Evolutionary conservation across 2,888 invertebrate species (phyloP).

Genomic region (Biston betularia): DNA sequence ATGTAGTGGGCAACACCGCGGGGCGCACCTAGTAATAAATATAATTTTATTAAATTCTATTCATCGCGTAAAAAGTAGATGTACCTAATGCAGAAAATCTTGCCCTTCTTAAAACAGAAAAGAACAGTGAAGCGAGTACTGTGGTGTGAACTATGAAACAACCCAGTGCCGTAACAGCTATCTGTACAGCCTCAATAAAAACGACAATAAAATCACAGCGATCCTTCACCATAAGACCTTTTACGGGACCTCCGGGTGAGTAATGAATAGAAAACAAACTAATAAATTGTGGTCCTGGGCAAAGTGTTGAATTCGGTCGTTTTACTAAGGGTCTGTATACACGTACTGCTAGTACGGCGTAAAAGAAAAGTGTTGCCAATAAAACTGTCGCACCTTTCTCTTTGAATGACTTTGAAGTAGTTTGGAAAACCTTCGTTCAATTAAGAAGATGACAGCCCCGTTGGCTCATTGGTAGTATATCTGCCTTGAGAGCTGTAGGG

Average conservation of each 20-base stretch:
- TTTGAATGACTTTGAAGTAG: background rate
- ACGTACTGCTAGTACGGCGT: constrained; percentile 49
- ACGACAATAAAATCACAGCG: constrained; percentile 61
- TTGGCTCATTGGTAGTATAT: no score
- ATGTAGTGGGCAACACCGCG: no score
- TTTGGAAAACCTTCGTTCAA: background rate
- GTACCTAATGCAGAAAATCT: background rate
- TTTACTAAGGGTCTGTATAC: constrained; percentile 47
- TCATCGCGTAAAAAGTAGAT: no score
- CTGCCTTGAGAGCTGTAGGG: no score
- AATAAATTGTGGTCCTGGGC: constrained; percentile 67
- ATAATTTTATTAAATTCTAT: no score
- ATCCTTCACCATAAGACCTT: constrained; percentile 56
- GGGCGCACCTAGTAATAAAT: no score
- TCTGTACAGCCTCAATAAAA: constrained; percentile 54
- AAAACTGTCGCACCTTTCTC: constrained; percentile 47
- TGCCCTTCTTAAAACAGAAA: background rate
- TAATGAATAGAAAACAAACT: constrained; percentile 68
- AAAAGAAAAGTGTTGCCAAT: constrained; percentile 48
- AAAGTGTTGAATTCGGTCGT: constrained; percentile 57
- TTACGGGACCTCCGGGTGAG: constrained; percentile 56
- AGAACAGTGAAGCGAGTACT: background rate
- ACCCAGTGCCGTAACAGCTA: constrained; percentile 35
- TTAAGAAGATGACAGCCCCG: no score
- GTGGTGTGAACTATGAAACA: constrained; percentile 36